A percentile compares a stretch with the other conserved stretches of the same genome.
These are phyloP conservation scores for Tachycineta bicolor DNA, from an alignment of 2,113 vertebrate species.

Conservation along the genomic window DNA sequence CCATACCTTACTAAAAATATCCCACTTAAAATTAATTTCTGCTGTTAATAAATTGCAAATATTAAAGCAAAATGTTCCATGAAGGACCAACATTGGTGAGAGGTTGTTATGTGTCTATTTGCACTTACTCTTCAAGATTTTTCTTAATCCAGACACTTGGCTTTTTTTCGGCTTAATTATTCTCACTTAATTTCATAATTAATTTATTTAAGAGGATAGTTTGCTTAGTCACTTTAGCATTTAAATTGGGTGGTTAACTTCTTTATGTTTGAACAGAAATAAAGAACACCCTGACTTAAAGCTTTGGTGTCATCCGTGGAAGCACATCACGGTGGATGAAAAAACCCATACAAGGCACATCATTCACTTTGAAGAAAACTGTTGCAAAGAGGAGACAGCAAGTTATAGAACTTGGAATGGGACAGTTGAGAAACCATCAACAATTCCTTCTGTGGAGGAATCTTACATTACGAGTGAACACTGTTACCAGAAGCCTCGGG, in stretches of 20 bases:
- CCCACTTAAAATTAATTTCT: background rate
- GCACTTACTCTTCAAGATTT: background rate
- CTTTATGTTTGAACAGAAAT: conserved; percentile 75
- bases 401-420: conserved; percentile 81
- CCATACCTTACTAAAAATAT: background rate
- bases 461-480: conserved; percentile 97
- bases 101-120: background rate
- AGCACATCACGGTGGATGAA: conserved; percentile 73
- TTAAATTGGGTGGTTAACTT: background rate
- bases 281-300: conserved; percentile 90
- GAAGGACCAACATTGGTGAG: background rate
- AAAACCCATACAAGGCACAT: conserved; percentile 73
- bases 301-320: conserved; percentile 95
- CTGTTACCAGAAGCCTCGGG: conserved; percentile 96
- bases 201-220: background rate
- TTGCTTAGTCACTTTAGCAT: background rate
- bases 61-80: background rate
- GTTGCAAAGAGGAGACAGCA: conserved; percentile 69
- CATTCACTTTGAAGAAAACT: conserved; percentile 72
- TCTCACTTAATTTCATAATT: background rate
- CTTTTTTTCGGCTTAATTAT: background rate
- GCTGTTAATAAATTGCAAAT: background rate
- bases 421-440: conserved; percentile 68
- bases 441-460: conserved; percentile 82
- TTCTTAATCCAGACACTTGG: background rate